Percentiles rank a stretch among this genome's conserved stretches.
Evolutionary conservation across 2,888 invertebrate genomes (phyloP).

Genomic region (Metallyticus violacea): DNA sequence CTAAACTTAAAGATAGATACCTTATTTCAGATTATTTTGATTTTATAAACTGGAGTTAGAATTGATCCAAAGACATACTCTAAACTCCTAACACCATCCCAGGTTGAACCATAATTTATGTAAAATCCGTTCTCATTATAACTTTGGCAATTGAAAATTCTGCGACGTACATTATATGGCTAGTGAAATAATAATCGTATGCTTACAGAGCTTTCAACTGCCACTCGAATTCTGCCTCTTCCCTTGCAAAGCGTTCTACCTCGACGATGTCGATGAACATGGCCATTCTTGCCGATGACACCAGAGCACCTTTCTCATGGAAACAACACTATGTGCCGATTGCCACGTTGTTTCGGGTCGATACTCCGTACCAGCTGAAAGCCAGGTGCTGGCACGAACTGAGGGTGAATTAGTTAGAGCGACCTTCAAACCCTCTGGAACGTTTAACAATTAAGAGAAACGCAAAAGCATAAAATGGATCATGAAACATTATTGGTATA

Average conservation of each 20-base stretch:
- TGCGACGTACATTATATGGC: not conserved
- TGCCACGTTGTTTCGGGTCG: not conserved
- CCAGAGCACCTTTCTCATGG: not conserved
- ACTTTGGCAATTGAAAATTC: no score
- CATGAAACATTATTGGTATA: no score
- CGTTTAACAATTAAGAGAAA: no score
- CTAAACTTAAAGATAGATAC: no score
- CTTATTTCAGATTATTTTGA: no score
- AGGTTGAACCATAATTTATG: no score
- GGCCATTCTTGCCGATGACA: not conserved
- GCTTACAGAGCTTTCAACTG: conserved; percentile 1
- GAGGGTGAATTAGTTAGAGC: not conserved
- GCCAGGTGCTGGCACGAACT: not conserved
- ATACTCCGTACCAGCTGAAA: not conserved
- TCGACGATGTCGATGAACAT: not conserved
- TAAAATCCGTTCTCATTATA: no score
- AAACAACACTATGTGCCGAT: not conserved
- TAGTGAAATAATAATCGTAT: not conserved
- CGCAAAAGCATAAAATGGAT: no score
- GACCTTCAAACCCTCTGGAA: not conserved
- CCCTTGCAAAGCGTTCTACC: not conserved
- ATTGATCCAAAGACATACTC: no score
- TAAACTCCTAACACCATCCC: no score
- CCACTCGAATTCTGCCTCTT: not conserved
- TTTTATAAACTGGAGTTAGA: no score